Evolutionary conservation across 92 coral and sea anemone genomes (phyloP).

Genomic region (Phymanthus crucifer): DNA sequence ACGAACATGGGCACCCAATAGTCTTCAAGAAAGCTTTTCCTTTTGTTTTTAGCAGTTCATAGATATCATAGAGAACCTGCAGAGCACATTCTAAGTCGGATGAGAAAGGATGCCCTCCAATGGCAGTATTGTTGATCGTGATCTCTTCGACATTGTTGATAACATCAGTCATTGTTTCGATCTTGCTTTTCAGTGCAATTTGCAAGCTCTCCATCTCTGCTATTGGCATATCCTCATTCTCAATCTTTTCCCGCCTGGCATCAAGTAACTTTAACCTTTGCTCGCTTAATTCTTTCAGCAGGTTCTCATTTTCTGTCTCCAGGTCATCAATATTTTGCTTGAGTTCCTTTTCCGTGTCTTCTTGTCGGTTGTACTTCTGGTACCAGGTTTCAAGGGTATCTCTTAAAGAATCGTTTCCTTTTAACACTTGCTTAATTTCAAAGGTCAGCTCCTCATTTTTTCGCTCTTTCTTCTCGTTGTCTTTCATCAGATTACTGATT

Average conservation of each 20-base stretch:
- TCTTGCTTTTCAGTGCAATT: constrained; percentile 16
- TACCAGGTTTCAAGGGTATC: not conserved
- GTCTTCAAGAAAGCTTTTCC: not conserved
- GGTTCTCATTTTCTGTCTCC: not conserved
- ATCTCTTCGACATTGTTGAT: constrained; percentile 11
- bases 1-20: not conserved
- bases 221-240: not conserved
- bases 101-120: constrained; percentile 13
- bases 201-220: constrained; percentile 2
- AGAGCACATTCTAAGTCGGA: constrained; percentile 18
- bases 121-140: not conserved
- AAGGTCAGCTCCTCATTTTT: not conserved
- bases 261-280: not conserved
- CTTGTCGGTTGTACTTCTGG: not conserved
- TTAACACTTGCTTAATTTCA: too few species aligned
- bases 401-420: not conserved
- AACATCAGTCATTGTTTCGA: constrained; percentile 10
- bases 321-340: not conserved
- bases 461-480: not conserved
- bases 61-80: constrained; percentile 36
- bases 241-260: constrained; percentile 1
- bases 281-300: not conserved
- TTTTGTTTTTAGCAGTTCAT: constrained; percentile 17
- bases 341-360: not conserved
- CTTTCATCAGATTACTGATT: constrained; percentile 3